Evolutionary conservation across 1,140 invertebrate species (phyloP).

Genomic region (Drosophila cardini): DNA sequence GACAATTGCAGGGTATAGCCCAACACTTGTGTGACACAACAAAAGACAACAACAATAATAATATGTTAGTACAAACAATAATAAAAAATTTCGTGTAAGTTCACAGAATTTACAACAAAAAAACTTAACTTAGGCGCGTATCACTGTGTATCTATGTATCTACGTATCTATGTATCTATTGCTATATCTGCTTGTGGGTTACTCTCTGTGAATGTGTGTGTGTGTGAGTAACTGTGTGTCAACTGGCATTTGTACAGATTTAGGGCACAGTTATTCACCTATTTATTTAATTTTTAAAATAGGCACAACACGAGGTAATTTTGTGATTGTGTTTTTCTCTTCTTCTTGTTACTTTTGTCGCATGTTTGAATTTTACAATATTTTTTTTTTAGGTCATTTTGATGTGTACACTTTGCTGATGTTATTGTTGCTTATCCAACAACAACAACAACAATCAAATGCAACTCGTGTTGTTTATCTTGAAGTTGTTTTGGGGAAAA

Average conservation of each 20-base stretch:
- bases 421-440: neutral
- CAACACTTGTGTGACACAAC: slow-evolving; percentile 25
- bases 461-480: slow-evolving; percentile 42
- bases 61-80: slow-evolving; percentile 24
- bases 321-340: slow-evolving; percentile 45
- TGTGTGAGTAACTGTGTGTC: slow-evolving; percentile 21
- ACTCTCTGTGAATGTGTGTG: neutral
- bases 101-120: slow-evolving; percentile 53
- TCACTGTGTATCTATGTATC: slow-evolving; percentile 12
- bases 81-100: slow-evolving; percentile 44
- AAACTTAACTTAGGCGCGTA: slow-evolving; percentile 36
- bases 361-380: slow-evolving; percentile 66
- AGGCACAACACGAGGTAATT: slow-evolving; percentile 27
- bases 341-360: slow-evolving; percentile 64
- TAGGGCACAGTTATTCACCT: slow-evolving; percentile 72
- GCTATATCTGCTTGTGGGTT: neutral
- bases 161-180: slow-evolving; percentile 1
- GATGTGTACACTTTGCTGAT: slow-evolving; percentile 17
- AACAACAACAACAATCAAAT: slow-evolving; percentile 12
- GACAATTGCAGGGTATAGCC: slow-evolving; percentile 20
- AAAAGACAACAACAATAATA: slow-evolving; percentile 18
- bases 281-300: slow-evolving; percentile 77
- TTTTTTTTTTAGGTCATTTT: slow-evolving; percentile 61
- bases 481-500: slow-evolving; percentile 20
- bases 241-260: slow-evolving; percentile 56